Evolutionary conservation across 2,797 vertebrate species (phyloP).

Genomic region (Oryzias dopingdopingensis): DNA sequence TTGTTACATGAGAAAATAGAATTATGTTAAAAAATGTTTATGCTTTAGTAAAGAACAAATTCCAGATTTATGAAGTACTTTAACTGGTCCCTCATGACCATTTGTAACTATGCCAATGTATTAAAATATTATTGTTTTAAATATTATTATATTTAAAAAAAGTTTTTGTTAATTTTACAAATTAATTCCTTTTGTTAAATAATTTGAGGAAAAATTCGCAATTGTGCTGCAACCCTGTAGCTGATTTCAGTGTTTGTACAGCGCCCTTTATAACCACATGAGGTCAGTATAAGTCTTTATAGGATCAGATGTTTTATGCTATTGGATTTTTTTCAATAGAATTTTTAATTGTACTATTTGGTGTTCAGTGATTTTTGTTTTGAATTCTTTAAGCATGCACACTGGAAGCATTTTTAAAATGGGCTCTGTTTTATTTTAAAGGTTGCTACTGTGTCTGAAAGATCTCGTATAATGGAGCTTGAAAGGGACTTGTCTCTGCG

Average conservation of each 20-base stretch:
- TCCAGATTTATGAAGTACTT: no score
- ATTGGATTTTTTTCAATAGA: background rate
- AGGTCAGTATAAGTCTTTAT: slow-evolving; percentile 54
- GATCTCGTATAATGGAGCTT: slow-evolving; percentile 96
- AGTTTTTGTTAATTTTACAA: no score
- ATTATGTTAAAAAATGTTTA: no score
- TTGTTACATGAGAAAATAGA: no score
- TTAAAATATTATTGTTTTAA: no score
- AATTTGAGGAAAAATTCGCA: background rate
- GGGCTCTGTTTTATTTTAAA: slow-evolving; percentile 64
- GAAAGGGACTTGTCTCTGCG: slow-evolving; percentile 87
- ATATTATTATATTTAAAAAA: no score
- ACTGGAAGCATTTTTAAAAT: slow-evolving; percentile 42
- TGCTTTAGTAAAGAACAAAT: no score
- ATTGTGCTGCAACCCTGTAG: background rate
- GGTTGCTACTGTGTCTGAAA: slow-evolving; percentile 97
- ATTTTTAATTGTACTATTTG: background rate
- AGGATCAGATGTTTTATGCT: slow-evolving; percentile 1
- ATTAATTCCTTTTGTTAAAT: no score
- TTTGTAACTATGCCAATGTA: no score
- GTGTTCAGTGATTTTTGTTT: background rate
- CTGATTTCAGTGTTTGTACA: slow-evolving; percentile 10
- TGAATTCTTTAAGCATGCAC: slow-evolving; percentile 4
- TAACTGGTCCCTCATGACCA: no score
- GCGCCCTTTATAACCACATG: slow-evolving; percentile 48